Evolutionary conservation across 2,888 invertebrate species (phyloP).

Genomic region (Eupithecia insigniata): DNA sequence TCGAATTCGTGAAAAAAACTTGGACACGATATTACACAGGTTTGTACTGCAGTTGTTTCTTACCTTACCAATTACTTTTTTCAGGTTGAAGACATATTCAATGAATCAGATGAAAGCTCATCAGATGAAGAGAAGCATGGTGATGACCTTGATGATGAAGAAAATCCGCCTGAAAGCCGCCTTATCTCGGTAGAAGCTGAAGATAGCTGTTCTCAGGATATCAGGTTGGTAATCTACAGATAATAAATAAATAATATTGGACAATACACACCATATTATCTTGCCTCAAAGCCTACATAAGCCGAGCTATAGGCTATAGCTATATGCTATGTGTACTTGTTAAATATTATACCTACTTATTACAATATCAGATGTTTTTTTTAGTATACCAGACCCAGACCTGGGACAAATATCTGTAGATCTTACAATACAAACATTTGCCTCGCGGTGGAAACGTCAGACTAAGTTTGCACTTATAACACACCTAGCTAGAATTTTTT

Average conservation of each 20-base stretch:
- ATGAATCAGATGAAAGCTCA: conserved; percentile 85
- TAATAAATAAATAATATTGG: not conserved
- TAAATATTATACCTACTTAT: not conserved
- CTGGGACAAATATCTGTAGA: not conserved
- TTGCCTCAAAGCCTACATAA: not conserved
- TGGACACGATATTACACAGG: not conserved
- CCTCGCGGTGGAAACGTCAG: not conserved
- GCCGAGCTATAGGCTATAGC: not conserved
- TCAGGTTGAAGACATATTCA: conserved; percentile 88
- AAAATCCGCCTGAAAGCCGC: conserved; percentile 73
- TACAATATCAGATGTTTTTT: not conserved
- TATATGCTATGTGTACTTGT: not conserved
- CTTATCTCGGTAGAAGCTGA: conserved; percentile 68
- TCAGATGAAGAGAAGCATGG: conserved; percentile 69
- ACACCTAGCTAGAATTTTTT: not conserved
- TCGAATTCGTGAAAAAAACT: not conserved
- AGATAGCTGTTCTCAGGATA: conserved; percentile 64
- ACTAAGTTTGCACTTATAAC: too few species aligned
- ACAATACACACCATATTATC: not conserved
- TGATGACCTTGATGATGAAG: conserved; percentile 76
- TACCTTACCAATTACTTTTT: conserved; percentile 14
- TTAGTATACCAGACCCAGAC: not conserved
- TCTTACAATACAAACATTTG: not conserved
- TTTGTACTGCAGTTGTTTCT: not conserved
- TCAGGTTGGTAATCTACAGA: conserved; percentile 48